These are phyloP conservation scores for Heteropelma amictum DNA, from an alignment of 2,888 invertebrate genomes.

Conservation along the genomic window DNA sequence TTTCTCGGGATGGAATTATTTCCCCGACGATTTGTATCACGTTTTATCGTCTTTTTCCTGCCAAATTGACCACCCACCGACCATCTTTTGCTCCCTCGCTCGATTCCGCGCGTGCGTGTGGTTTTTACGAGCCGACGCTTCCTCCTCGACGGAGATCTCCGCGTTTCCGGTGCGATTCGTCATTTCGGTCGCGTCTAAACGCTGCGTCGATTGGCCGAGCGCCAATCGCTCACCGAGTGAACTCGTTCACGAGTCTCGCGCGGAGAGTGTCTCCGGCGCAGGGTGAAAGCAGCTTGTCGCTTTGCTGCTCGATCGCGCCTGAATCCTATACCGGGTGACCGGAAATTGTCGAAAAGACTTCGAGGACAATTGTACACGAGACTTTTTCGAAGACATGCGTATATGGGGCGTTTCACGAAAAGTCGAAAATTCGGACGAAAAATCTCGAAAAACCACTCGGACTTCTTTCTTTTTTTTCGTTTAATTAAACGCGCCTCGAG, in stretches of 20 bases:
- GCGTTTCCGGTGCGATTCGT: too few relatives aligned
- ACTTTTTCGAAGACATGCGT: too few relatives aligned
- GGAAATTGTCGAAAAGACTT: too few relatives aligned
- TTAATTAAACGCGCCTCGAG: too few relatives aligned
- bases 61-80: background rate
- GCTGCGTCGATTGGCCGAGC: slow-evolving; percentile 8
- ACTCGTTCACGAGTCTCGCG: slow-evolving; percentile 26
- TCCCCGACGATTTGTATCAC: background rate
- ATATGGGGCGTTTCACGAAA: background rate
- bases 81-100: too few relatives aligned
- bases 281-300: slow-evolving; percentile 30
- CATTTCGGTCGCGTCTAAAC: slow-evolving; percentile 16
- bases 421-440: background rate
- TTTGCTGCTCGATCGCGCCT: slow-evolving; percentile 2
- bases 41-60: background rate
- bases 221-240: slow-evolving; percentile 1
- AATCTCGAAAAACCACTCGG: too few relatives aligned
- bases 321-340: too few relatives aligned
- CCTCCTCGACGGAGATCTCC: too few relatives aligned
- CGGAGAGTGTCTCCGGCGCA: background rate
- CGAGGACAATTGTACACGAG: too few relatives aligned
- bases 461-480: too few relatives aligned
- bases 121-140: background rate
- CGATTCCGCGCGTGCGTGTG: too few relatives aligned
- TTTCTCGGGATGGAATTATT: slow-evolving; percentile 15